Conservation (phyloP, 1,140 invertebrate genomes). For the Linepithema humile region DNA sequence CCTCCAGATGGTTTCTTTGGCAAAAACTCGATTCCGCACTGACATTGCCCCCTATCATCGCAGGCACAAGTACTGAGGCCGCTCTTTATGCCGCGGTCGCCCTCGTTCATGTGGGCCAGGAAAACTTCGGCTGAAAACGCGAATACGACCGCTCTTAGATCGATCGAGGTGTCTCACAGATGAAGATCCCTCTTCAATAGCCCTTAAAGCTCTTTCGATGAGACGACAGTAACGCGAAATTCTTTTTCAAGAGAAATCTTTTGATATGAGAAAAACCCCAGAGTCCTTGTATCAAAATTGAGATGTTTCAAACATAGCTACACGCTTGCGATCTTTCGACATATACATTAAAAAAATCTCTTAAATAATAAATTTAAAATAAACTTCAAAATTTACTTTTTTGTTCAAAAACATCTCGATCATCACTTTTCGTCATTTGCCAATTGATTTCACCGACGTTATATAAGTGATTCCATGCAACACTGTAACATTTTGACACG, state of each 20-base stretch:
- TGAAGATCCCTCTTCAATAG: conserved; percentile 11
- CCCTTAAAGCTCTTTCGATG: conserved; percentile 28
- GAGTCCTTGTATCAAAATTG: neutral
- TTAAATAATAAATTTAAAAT: neutral
- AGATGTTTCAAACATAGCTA: neutral
- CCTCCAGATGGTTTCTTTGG: conserved; percentile 36
- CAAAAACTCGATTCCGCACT: conserved; percentile 64
- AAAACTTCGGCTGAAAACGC: conserved; percentile 77
- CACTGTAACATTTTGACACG: neutral
- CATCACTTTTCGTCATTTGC: neutral
- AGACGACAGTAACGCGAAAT: conserved; percentile 5
- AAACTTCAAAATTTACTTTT: neutral
- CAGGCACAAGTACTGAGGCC: conserved; percentile 84
- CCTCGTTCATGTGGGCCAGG: conserved; percentile 79
- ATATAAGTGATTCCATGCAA: neutral
- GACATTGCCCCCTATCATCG: conserved; percentile 81
- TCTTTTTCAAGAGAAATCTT: conserved; percentile 26
- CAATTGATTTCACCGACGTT: neutral
- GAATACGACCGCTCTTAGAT: conserved; percentile 1
- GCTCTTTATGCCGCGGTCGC: conserved; percentile 82
- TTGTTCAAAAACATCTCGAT: neutral
- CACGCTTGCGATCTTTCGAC: neutral
- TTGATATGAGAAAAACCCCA: neutral
- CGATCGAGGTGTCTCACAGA: neutral
- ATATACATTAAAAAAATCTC: neutral